phyloP scores from a whole-genome alignment of 2,113 vertebrate species.

The Burhinus bistriatus region DNA sequence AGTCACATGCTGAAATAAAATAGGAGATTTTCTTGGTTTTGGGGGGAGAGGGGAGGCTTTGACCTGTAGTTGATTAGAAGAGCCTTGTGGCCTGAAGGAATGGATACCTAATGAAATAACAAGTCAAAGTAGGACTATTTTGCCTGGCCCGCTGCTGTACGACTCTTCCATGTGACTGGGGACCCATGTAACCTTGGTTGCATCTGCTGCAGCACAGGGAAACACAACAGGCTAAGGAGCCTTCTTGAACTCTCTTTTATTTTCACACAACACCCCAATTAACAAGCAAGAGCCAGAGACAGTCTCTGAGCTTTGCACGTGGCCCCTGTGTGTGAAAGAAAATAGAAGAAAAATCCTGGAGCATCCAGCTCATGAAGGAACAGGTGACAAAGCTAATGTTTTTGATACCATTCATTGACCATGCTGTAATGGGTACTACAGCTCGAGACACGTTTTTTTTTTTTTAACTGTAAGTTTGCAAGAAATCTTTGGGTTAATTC shows the following conservation, averaged over 20 bases:
- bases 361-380: background rate
- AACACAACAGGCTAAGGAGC: background rate
- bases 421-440: background rate
- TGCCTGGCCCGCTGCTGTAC: background rate
- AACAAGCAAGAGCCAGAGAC: background rate
- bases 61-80: background rate
- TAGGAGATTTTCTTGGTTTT: background rate
- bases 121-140: background rate
- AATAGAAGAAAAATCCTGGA: background rate
- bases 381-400: background rate
- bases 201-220: background rate
- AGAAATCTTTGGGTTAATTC: background rate
- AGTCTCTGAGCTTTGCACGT: background rate
- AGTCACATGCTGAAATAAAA: background rate
- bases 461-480: background rate
- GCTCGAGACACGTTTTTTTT: accelerated
- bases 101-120: background rate
- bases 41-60: background rate
- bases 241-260: background rate
- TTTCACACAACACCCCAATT: background rate
- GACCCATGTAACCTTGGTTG: background rate
- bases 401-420: background rate
- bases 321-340: background rate
- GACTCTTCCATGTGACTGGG: background rate
- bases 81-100: background rate